Base-by-base conservation (phyloP, 2,888 invertebrate species). In the Drosophila fungiperda region DNA sequence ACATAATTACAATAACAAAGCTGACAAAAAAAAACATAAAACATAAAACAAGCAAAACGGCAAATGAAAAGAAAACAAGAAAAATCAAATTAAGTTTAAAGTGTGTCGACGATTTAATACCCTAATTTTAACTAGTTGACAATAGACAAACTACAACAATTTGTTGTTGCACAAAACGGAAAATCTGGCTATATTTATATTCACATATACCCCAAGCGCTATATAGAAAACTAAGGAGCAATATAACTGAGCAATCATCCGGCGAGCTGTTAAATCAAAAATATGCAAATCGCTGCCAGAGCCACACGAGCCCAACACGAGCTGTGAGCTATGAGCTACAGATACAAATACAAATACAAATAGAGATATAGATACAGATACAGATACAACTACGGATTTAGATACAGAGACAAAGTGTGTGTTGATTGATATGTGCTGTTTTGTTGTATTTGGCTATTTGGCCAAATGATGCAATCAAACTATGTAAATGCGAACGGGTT, bases 391-490 rank as follows among this genome's bases (percentile, higher is more conserved):
- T 48, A 57, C 15, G 52, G 55, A 6, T 61, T 50, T 58, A 45
- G 74, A 61, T 72, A 49, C 40, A 57, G 54, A 59, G 53, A 73
- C 69, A 73, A 71, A 61, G 70, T 68, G 68, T 73, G 73, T 73
- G 76, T 76, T 84, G 84, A 84, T 84, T 89, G 84, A 84, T 84
- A 81, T 84, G 84, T 84, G 89, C 82, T 83, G 89, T 78, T 26
- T 54, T 26, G 26, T 82, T 76, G 73, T 86, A 76, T 82, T 72
- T 81, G 89, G 87, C 79, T 76, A 81, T 80, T 80, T 80, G 78
- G 65, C 55, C 78, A 87, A 90, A 83, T 91, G 90, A 90, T 91
- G 90, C 90, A 91, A 91, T 90, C 82, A 82, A 89, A 87, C 80
- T 84, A 84, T 84, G 84, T 89, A 85, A 87, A 81, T 85, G 84